Percentiles rank a stretch among this genome's conserved stretches.
These are phyloP conservation scores for Colaptes auratus DNA, from an alignment of 2,113 vertebrate genomes.

Conservation along the genomic window DNA sequence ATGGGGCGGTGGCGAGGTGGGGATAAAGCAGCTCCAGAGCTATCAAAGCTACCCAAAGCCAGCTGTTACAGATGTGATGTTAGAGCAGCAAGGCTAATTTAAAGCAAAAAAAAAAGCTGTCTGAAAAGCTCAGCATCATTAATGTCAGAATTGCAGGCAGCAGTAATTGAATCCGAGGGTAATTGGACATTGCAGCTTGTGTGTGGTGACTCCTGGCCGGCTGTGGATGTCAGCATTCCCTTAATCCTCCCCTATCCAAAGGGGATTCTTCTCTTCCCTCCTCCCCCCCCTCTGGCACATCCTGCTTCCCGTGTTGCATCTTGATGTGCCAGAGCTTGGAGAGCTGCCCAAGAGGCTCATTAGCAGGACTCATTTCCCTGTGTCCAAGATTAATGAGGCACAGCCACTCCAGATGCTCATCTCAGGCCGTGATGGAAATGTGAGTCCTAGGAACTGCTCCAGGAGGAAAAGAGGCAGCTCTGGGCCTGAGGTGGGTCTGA, in stretches of 20 bases:
- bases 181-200: conserved; percentile 18
- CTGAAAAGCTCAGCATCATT: neutral
- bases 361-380: conserved; percentile 58
- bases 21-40: neutral
- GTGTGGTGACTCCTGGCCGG: conserved; percentile 5
- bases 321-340: conserved; percentile 63
- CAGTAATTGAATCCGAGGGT: neutral
- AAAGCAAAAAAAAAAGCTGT: neutral
- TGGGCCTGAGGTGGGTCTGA: neutral
- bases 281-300: neutral
- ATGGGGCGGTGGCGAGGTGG: neutral
- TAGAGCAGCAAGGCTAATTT: neutral
- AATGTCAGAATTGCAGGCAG: neutral
- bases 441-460: neutral
- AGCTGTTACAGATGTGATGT: neutral
- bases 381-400: conserved; percentile 56
- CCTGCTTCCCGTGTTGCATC: conserved; percentile 15
- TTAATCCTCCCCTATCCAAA: conserved; percentile 34
- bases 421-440: neutral
- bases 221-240: neutral
- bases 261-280: neutral
- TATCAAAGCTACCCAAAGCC: neutral
- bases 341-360: conserved; percentile 22
- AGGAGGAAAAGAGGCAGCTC: neutral
- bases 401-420: conserved; percentile 63